Base-by-base conservation (phyloP, 2,797 vertebrate genomes). In the Fistularia commersonii region DNA sequence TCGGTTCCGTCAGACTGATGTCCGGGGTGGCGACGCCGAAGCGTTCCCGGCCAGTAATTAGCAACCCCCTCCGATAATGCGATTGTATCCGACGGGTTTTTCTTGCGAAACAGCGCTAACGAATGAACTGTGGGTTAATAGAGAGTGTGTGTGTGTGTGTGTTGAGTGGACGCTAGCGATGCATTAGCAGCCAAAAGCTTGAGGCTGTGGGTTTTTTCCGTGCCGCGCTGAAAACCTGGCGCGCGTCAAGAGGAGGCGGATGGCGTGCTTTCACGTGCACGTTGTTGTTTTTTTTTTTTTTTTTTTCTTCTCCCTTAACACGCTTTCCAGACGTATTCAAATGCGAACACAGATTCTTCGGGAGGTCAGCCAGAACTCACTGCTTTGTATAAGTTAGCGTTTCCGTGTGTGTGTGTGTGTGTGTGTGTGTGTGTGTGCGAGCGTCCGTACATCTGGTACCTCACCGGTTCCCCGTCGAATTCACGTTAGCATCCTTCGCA, bases 61-160 rank as follows among this genome's bases (percentile, higher is more conserved):
- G 81, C 76, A 68, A 48, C 71, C 74, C 74, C 79, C 72, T 69
- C 14, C 8, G 31, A 48, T 6, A 61, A 76, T 73, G 79, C 81
- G 76, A 65, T 70, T 60, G 69, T 58, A 78, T 59, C 65, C 74
- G 77, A 62, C 67, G 12, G 73, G 76, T 76, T 74, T 38, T 54
- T 64, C 58, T 55, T 64, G 71, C 80, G 79, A 66, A 68, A 63
- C 77, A 68, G 74, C 80, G 66, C 64, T 85, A 79, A 82, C 73
- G 74, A 83, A 84, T 82, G 81, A 86, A 87, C 86, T 60, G 8
- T 71, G 84, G 84, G 87, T 87, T 85, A 83, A 82, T 81, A 67
- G 84, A 84, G 80, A 82, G 79, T 86, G 76, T 79, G n/a, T n/a
- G n/a, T n/a, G n/a, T n/a, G 71, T 69, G 71, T 70, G 76, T 72